Conservation (phyloP, 2,113 vertebrate species). For the Tiliqua scincoides region DNA sequence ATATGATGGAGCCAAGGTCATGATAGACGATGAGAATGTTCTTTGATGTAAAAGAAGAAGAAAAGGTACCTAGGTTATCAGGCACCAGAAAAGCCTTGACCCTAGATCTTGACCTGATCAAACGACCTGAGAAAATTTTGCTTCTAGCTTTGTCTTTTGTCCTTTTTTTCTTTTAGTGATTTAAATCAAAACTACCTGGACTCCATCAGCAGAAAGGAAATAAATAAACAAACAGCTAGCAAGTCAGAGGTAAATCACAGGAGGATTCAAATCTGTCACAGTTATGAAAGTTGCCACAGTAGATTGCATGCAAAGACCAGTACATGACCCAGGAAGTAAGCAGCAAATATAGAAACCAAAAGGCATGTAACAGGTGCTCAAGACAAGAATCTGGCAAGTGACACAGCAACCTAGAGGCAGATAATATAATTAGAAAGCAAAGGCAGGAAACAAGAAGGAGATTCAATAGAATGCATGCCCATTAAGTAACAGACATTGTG, state of each 20-base stretch:
- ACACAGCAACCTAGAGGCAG: not conserved
- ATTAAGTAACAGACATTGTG: too few relatives aligned
- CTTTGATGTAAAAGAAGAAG: not conserved
- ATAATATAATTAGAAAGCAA: not conserved
- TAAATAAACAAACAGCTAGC: not conserved
- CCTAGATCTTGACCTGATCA: too few relatives aligned
- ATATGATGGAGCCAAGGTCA: too few relatives aligned
- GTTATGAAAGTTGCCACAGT: not conserved
- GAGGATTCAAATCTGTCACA: not conserved
- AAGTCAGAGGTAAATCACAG: not conserved
- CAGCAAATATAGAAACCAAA: not conserved
- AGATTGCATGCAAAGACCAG: not conserved
- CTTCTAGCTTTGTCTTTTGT: not conserved
- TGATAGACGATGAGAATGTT: not conserved
- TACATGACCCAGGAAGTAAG: not conserved
- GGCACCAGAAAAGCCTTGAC: not conserved
- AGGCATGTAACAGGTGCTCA: not conserved
- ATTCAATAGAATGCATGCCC: not conserved
- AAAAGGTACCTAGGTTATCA: not conserved
- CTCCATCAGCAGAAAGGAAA: not conserved
- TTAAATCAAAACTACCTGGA: not conserved
- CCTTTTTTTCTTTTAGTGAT: not conserved
- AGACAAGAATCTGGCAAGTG: not conserved
- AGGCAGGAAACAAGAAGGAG: not conserved
- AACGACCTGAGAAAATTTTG: not conserved